Evolutionary conservation across 2,888 invertebrate species (phyloP).

Genomic region (Diaperis boleti): DNA sequence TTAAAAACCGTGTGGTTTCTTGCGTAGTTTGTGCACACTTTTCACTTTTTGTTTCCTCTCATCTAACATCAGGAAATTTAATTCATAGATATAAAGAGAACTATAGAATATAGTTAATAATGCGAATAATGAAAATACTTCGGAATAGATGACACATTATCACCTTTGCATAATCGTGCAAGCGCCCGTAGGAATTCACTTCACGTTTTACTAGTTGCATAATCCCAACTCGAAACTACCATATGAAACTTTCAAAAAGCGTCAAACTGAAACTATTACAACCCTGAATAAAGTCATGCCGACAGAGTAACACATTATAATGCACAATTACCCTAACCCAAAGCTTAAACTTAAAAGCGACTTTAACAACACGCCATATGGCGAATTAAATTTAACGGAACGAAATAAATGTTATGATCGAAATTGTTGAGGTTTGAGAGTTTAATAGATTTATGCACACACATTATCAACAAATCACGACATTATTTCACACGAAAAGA

Average conservation of each 20-base stretch:
- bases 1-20: no score
- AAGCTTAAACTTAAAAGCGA: constrained; percentile 20
- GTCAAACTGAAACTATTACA: constrained; percentile 14
- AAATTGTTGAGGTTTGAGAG: constrained; percentile 14
- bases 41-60: no score
- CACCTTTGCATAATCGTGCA: no score
- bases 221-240: background rate
- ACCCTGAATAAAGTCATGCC: constrained; percentile 8
- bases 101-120: no score
- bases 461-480: constrained; percentile 2
- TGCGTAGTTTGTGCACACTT: no score
- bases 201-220: constrained; percentile 7
- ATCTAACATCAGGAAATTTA: no score
- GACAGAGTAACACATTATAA: constrained; percentile 19
- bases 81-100: no score
- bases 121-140: no score
- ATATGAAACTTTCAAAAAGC: constrained; percentile 3
- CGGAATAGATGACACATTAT: background rate
- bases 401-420: constrained; percentile 3
- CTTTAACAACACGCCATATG: constrained; percentile 11
- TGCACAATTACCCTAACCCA: constrained; percentile 20
- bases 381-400: constrained; percentile 19
- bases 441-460: background rate
- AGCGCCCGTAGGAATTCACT: background rate
- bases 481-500: background rate